A percentile compares a stretch with the other conserved stretches of the same genome.
Evolutionary conservation across 2,888 invertebrate genomes (phyloP).

Genomic region (Drosophila putrida): DNA sequence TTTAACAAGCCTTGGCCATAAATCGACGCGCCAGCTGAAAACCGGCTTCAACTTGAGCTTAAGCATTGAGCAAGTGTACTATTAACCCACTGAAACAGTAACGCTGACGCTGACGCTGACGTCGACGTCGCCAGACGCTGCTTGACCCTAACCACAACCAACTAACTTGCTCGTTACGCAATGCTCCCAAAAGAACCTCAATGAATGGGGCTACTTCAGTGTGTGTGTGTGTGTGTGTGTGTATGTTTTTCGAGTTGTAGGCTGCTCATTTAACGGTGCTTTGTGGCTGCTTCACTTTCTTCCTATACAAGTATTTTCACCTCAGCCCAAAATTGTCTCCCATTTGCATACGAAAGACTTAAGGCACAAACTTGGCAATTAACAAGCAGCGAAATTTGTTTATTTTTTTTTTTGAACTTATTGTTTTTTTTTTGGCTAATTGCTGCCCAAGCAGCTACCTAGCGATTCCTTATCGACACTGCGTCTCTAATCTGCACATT

Average conservation of each 20-base stretch:
- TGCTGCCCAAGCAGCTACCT: constrained; percentile 37
- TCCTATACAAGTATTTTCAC: constrained; percentile 60
- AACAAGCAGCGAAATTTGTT: constrained; percentile 70
- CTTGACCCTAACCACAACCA: constrained; percentile 58
- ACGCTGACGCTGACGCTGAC: constrained; percentile 43
- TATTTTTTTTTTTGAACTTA: neutral
- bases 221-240: constrained; percentile 9
- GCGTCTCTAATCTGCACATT: constrained; percentile 20
- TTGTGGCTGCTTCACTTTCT: constrained; percentile 60
- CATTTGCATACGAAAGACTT: constrained; percentile 62
- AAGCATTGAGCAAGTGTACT: constrained; percentile 82
- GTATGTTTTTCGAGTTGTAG: constrained; percentile 21
- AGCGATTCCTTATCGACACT: constrained; percentile 46
- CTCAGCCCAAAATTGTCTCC: constrained; percentile 47
- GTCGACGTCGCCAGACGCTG: constrained; percentile 8
- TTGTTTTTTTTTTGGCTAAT: constrained; percentile 47
- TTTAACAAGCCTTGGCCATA: constrained; percentile 75
- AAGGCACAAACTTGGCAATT: constrained; percentile 68
- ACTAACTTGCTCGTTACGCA: constrained; percentile 56
- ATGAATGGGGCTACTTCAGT: constrained; percentile 46
- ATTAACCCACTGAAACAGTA: constrained; percentile 86
- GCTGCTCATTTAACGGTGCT: constrained; percentile 53
- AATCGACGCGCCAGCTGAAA: constrained; percentile 58
- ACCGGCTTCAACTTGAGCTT: constrained; percentile 42
- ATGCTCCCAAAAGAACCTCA: constrained; percentile 63